These are phyloP conservation scores for Notoglanidium macrostoma DNA, from an alignment of 2,797 vertebrate species.

Conservation along the genomic window DNA sequence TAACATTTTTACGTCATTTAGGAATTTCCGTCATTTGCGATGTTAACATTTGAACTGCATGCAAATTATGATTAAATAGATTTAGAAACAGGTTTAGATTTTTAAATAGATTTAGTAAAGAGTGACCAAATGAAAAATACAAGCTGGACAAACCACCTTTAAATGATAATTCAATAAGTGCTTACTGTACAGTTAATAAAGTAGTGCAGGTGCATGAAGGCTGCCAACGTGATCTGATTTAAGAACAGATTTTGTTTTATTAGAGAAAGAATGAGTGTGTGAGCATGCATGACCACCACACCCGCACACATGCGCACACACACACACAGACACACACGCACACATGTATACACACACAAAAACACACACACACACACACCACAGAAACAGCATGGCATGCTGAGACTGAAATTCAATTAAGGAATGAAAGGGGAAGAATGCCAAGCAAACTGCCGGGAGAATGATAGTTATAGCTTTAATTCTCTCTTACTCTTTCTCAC, in stretches of 20 bases:
- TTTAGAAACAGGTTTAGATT: background rate
- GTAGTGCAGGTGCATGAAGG: slow-evolving; percentile 26
- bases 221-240: slow-evolving; percentile 53
- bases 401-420: slow-evolving; percentile 55
- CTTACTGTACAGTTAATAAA: slow-evolving; percentile 53
- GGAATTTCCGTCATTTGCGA: background rate
- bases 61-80: background rate
- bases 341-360: background rate
- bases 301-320: background rate
- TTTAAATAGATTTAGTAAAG: background rate
- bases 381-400: slow-evolving; percentile 23
- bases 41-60: background rate
- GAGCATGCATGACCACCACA: background rate
- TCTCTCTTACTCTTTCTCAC: slow-evolving; percentile 19
- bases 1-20: background rate
- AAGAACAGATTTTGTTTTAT: slow-evolving; percentile 57
- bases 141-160: slow-evolving; percentile 15
- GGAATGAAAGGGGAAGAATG: slow-evolving; percentile 40
- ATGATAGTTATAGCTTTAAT: slow-evolving; percentile 34
- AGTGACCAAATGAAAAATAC: background rate
- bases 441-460: slow-evolving; percentile 36
- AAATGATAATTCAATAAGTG: slow-evolving; percentile 57
- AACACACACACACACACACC: slow-evolving; percentile 4
- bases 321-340: slow-evolving; percentile 8
- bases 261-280: slow-evolving; percentile 24